Evolutionary conservation across 2,888 invertebrate species (phyloP).

Genomic region (Nudaria mundana): DNA sequence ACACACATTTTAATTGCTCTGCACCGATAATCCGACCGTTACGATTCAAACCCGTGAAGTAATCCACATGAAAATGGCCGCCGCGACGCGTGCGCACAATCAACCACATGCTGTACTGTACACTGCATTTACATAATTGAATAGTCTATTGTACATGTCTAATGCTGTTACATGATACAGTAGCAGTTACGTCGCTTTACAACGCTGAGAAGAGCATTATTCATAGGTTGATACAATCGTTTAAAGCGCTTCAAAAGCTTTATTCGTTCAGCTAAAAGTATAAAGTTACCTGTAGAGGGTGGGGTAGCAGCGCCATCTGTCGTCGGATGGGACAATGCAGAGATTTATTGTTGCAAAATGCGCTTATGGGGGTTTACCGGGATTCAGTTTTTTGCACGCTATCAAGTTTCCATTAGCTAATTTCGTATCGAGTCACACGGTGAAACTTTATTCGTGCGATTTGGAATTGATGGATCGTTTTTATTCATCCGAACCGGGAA

Average conservation of each 20-base stretch:
- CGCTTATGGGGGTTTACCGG: conserved; percentile 64
- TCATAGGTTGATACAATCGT: no score
- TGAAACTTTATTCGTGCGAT: conserved; percentile 56
- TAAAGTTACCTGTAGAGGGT: conserved; percentile 69
- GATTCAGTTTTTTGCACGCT: conserved; percentile 71
- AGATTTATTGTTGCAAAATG: conserved; percentile 74
- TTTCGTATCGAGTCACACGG: conserved; percentile 69
- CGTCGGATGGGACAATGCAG: conserved; percentile 61
- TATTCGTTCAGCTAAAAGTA: conserved; percentile 34
- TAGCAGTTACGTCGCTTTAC: conserved; percentile 30
- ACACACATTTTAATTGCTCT: conserved; percentile 22
- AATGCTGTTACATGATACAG: conserved; percentile 61
- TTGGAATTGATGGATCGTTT: conserved; percentile 73
- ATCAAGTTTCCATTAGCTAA: conserved; percentile 81
- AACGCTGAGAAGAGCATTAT: no score
- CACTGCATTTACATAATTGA: conserved; percentile 64
- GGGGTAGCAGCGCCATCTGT: conserved; percentile 63
- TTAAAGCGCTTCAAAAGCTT: conserved; percentile 37
- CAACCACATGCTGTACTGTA: conserved; percentile 51
- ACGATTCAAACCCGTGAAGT: conserved; percentile 47
- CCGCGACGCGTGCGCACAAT: conserved; percentile 56
- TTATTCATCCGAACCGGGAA: conserved; percentile 65
- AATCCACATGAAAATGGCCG: conserved; percentile 54
- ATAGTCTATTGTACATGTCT: conserved; percentile 69
- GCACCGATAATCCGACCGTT: conserved; percentile 51